Evolutionary conservation across 2,113 vertebrate species (phyloP).

Genomic region (Lonchura striata): DNA sequence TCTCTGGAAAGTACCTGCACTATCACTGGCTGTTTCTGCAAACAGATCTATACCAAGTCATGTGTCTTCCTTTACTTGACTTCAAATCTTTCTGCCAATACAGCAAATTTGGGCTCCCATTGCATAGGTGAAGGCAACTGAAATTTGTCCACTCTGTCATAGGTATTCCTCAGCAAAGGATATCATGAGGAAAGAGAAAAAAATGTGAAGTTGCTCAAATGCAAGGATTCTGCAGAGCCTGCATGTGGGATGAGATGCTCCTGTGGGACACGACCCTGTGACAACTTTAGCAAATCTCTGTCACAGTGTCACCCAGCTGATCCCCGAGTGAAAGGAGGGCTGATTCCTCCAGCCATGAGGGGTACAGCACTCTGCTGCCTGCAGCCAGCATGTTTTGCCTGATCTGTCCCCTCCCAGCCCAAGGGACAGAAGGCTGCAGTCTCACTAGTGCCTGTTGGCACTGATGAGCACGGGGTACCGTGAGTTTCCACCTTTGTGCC

Average conservation of each 20-base stretch:
- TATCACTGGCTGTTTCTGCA: background rate
- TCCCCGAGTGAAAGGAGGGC: background rate
- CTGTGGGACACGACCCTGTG: background rate
- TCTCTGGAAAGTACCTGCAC: slow-evolving; percentile 43
- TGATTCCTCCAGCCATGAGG: accelerated
- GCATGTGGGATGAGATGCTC: background rate
- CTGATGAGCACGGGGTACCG: background rate
- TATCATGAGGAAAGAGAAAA: background rate
- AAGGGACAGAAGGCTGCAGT: background rate
- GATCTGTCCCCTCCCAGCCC: background rate
- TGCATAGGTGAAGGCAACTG: background rate
- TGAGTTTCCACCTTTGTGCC: background rate
- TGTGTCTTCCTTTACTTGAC: background rate
- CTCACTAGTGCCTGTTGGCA: background rate
- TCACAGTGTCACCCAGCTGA: background rate
- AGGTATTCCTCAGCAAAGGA: background rate
- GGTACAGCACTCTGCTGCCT: background rate
- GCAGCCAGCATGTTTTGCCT: background rate
- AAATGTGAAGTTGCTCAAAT: background rate
- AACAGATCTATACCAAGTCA: background rate
- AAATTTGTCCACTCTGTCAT: background rate
- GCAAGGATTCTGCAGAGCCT: background rate
- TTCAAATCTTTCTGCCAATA: background rate
- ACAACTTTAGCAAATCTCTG: background rate
- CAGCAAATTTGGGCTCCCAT: background rate